Evolutionary conservation across 2,113 vertebrate species (phyloP).

Genomic region (Microtus montanus): DNA sequence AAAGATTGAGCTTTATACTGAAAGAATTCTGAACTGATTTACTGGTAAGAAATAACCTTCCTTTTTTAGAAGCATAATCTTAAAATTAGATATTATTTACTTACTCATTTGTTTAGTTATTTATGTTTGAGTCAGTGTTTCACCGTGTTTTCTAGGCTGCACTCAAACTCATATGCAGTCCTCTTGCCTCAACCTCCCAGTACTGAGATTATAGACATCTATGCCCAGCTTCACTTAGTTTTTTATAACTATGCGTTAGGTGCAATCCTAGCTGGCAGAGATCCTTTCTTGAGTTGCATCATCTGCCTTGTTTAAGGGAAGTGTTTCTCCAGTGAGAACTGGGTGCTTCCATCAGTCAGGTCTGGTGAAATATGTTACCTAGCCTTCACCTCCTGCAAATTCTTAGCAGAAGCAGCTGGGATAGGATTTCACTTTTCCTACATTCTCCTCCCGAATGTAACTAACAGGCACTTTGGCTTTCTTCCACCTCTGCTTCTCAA

Average conservation of each 20-base stretch:
- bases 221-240: neutral
- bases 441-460: neutral
- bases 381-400: neutral
- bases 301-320: neutral
- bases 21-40: slow-evolving; percentile 33
- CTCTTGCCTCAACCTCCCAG: neutral
- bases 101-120: neutral
- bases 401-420: neutral
- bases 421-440: neutral
- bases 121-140: neutral
- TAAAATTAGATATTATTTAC: neutral
- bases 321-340: neutral
- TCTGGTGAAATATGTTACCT: neutral
- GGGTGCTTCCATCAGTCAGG: neutral
- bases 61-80: neutral
- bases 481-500: neutral
- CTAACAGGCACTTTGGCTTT: neutral
- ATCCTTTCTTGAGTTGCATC: neutral
- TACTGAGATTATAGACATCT: neutral
- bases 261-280: neutral
- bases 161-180: neutral
- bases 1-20: slow-evolving; percentile 35
- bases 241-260: neutral
- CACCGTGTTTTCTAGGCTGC: neutral
- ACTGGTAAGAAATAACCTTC: slow-evolving; percentile 31